Conservation (phyloP, 2,797 vertebrate species). For the Vespertilio murinus region DNA sequence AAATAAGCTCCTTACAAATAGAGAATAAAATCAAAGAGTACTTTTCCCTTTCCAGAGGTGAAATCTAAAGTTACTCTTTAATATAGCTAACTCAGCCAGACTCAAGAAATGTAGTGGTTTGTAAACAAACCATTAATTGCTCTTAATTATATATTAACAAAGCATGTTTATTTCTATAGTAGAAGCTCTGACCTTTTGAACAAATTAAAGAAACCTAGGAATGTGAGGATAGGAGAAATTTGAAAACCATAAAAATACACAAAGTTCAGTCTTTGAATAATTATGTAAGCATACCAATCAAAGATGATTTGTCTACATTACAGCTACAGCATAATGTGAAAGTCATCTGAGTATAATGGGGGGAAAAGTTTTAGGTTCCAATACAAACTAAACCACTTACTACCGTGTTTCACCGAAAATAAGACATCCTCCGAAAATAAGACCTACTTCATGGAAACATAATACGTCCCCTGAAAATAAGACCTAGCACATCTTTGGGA, state of each 20-base stretch:
- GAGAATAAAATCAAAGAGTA: neutral
- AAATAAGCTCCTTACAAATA: conserved; percentile 20
- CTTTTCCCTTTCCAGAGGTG: conserved; percentile 11
- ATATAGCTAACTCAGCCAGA: conserved; percentile 16
- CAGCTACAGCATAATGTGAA: neutral
- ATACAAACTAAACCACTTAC: conserved; percentile 6
- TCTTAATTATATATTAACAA: conserved; percentile 55
- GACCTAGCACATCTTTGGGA: too few species aligned
- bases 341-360: neutral
- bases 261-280: conserved; percentile 16
- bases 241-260: neutral
- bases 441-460: too few species aligned
- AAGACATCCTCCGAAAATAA: too few species aligned
- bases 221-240: neutral
- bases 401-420: too few species aligned
- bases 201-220: conserved; percentile 39
- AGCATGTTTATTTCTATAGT: conserved; percentile 42
- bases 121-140: conserved; percentile 58
- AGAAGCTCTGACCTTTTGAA: neutral
- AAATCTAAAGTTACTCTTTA: conserved; percentile 39
- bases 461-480: too few species aligned
- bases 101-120: conserved; percentile 30
- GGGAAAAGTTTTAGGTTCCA: neutral
- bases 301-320: neutral
- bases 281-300: conserved; percentile 1